Evolutionary conservation across 2,797 vertebrate genomes (phyloP).

Genomic region (Holocentrus rufus): DNA sequence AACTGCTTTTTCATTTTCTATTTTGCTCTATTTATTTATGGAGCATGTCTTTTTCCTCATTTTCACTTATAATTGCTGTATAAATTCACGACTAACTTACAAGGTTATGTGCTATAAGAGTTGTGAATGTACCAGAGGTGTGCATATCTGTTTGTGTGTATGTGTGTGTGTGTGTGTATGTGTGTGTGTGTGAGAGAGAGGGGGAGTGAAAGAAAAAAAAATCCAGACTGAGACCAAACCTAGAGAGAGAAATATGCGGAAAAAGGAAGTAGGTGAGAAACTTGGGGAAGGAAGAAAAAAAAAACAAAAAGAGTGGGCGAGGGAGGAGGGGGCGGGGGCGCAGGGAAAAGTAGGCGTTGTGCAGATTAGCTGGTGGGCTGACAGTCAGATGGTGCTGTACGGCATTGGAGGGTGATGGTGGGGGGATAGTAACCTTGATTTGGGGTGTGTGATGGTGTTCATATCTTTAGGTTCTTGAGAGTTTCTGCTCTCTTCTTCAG

Average conservation of each 20-base stretch:
- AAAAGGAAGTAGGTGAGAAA: slow-evolving; percentile 19
- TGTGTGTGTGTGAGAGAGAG: slow-evolving; percentile 21
- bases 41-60: slow-evolving; percentile 12
- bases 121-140: slow-evolving; percentile 49
- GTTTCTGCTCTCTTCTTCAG: slow-evolving; percentile 94
- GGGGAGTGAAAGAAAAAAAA: slow-evolving; percentile 7
- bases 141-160: slow-evolving; percentile 18
- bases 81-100: slow-evolving; percentile 55
- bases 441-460: slow-evolving; percentile 58
- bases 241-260: slow-evolving; percentile 9
- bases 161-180: slow-evolving; percentile 19
- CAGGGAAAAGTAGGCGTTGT: not conserved
- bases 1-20: slow-evolving; percentile 80
- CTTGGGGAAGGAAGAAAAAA: too few relatives aligned
- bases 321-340: not conserved
- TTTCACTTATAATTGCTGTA: slow-evolving; percentile 41
- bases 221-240: slow-evolving; percentile 66
- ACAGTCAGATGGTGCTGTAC: slow-evolving; percentile 12
- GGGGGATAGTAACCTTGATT: slow-evolving; percentile 78
- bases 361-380: slow-evolving; percentile 42
- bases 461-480: slow-evolving; percentile 95
- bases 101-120: slow-evolving; percentile 66
- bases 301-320: too few relatives aligned
- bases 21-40: slow-evolving; percentile 43
- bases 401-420: not conserved